phyloP scores from a whole-genome alignment of 2,797 vertebrate species.

The Hoplostethus atlanticus region DNA sequence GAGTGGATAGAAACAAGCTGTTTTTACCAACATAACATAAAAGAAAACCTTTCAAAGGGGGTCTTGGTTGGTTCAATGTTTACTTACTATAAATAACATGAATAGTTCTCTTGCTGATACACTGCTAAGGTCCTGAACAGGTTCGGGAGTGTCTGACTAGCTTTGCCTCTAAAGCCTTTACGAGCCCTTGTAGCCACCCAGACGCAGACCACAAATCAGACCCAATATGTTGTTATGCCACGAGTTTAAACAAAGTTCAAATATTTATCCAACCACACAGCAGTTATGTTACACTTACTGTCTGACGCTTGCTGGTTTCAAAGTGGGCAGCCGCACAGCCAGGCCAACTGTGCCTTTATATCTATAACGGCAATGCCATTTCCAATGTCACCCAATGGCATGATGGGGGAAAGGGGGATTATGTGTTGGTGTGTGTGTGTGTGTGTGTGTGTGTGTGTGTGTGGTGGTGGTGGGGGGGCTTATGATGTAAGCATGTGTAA shows the following conservation, averaged over 20 bases:
- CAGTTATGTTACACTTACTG: background rate
- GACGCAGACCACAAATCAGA: constrained; percentile 7
- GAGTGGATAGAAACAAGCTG: background rate
- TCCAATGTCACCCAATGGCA: background rate
- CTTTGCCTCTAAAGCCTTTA: background rate
- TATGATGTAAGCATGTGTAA: constrained; percentile 32
- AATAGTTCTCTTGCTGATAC: too few relatives aligned
- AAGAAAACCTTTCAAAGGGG: background rate
- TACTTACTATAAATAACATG: background rate
- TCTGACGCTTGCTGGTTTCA: background rate
- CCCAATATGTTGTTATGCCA: constrained; percentile 11
- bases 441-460: background rate
- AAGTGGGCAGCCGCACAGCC: background rate
- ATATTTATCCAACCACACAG: constrained; percentile 8
- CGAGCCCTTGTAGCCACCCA: background rate
- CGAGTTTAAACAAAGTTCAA: constrained; percentile 12
- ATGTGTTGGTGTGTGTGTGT: background rate
- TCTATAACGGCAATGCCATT: background rate
- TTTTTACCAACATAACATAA: background rate
- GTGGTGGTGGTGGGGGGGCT: background rate
- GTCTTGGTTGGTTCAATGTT: background rate
- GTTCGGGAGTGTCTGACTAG: background rate
- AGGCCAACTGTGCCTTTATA: background rate
- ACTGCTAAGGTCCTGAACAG: too few relatives aligned
- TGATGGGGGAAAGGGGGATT: background rate